These are phyloP conservation scores for Pogoniulus pusillus DNA, from an alignment of 2,797 vertebrate genomes.

Conservation along the genomic window DNA sequence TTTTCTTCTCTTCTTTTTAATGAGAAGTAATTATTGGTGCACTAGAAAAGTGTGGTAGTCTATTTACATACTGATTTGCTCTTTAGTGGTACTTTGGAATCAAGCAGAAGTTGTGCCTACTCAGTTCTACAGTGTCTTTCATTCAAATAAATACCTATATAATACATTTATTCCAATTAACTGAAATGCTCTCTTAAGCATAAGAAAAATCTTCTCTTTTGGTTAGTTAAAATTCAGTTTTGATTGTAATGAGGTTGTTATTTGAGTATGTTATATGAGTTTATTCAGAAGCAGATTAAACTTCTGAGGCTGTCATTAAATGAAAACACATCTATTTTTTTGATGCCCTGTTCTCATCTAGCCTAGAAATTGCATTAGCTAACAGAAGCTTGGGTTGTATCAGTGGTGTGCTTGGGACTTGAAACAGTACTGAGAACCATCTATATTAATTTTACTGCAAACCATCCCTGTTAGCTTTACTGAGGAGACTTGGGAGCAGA, in stretches of 20 bases:
- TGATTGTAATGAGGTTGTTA: not conserved
- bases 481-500: not conserved
- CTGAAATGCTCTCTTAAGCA: not conserved
- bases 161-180: not conserved
- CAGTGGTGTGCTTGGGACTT: not conserved
- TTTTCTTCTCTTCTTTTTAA: not conserved
- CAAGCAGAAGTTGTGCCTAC: not conserved
- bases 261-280: not conserved
- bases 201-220: not conserved
- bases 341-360: not conserved
- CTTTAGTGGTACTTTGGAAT: not conserved
- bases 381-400: not conserved
- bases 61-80: not conserved
- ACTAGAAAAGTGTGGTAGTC: not conserved
- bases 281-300: constrained; percentile 7
- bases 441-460: not conserved
- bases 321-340: not conserved
- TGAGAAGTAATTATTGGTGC: not conserved
- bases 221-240: not conserved
- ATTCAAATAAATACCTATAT: not conserved
- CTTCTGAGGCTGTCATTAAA: not conserved
- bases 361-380: not conserved
- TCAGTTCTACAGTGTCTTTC: not conserved
- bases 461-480: too few species aligned
- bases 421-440: not conserved